These are phyloP conservation scores for Orthosia cruda DNA, from an alignment of 2,888 invertebrate genomes.

Conservation along the genomic window DNA sequence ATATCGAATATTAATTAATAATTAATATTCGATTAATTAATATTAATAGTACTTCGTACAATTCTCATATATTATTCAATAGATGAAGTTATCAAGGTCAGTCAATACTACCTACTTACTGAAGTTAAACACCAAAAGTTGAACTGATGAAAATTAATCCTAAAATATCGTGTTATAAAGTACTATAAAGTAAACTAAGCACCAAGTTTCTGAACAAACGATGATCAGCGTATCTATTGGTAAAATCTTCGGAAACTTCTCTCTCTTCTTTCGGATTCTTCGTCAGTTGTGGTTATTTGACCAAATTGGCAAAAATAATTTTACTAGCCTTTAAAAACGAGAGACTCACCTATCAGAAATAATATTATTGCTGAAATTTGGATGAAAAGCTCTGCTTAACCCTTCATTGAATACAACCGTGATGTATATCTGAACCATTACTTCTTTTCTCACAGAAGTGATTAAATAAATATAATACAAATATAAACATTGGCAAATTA, in stretches of 20 bases:
- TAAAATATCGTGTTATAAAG: neutral
- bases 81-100: neutral
- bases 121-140: neutral
- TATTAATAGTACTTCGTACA: neutral
- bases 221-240: no score
- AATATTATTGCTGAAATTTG: neutral
- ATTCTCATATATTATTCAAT: slow-evolving; percentile 25
- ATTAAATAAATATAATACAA: neutral
- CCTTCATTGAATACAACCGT: neutral
- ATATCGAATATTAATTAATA: slow-evolving; percentile 30
- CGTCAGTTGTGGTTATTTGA: no score
- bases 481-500: neutral
- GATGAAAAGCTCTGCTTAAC: neutral
- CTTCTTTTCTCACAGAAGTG: neutral
- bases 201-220: neutral
- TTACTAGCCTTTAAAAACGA: neutral
- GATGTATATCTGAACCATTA: neutral
- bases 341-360: neutral
- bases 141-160: neutral
- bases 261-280: no score
- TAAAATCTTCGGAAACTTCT: no score
- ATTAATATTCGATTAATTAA: no score
- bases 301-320: no score
- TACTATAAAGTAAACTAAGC: neutral
- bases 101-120: neutral